Evolutionary conservation across 1,140 invertebrate species (phyloP), one percentile per base, ranked within the genome.

Genomic region (Eumaeus atala): DNA sequence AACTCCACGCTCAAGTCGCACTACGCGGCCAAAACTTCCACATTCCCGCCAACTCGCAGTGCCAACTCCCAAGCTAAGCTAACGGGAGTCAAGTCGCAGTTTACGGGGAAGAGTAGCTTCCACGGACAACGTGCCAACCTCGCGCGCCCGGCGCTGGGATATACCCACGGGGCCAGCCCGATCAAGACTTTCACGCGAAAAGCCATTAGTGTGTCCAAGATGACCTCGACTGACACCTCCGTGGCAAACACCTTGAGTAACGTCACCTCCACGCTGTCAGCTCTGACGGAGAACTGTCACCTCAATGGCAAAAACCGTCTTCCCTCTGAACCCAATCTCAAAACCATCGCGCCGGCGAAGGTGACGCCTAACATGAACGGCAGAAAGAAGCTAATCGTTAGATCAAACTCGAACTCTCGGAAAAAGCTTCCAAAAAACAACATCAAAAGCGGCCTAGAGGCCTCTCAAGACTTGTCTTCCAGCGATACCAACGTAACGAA

Each of bases 401-500:
- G 85, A 17, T 83, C 85, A 1, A 84, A 80, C 51, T 84, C 84
- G 0, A 81, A 61, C 55, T 77, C 81, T 0, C 67, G 83, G 9
- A 88, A 87, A 61, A 87, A 87, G 58, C 60, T 83, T 1, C 74
- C 83, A 1, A 87, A 87, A 61, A 74, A 48, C 51, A 54, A 68
- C 10, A 54, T 71, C 0, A 84, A 87, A 54, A 67, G 61, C 10
- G 67, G 73, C 14, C 56, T 87, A 1, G 85, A 87, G 34, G 62
- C 74, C 0, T 75, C 70, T 0, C 77, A 84, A 44, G 87, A 88
- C 12, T 51, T 87, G 48, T 87, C 86, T 48, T 88, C 85, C 11
- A 87, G 84, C 12, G 86, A 86, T 50, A 87, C 87, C 0, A 88
- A 86, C 28, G 76, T 87, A 3, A 88, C 84, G 0, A 87, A 87